A percentile compares a stretch with the other conserved stretches of the same genome.
Evolutionary conservation across 2,797 vertebrate species (phyloP).

Genomic region (Hephaestus fuliginosus): DNA sequence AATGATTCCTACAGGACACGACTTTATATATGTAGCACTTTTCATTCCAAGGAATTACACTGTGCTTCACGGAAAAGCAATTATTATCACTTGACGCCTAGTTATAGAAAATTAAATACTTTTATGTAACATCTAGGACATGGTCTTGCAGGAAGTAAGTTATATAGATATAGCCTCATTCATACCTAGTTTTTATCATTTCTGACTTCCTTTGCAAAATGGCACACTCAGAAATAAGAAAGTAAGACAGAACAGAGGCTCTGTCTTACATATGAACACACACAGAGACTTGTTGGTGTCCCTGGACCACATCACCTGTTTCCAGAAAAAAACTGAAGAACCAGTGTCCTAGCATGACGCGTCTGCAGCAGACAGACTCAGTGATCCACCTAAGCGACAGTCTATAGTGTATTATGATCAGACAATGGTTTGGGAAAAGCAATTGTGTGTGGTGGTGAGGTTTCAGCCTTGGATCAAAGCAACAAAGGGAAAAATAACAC

Average conservation of each 20-base stretch:
- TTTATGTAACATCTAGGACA: not conserved
- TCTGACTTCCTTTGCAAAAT: not conserved
- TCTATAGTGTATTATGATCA: constrained; percentile 43
- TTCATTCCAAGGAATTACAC: not conserved
- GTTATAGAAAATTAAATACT: not conserved
- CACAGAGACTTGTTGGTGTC: constrained; percentile 2
- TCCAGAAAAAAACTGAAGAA: constrained; percentile 36
- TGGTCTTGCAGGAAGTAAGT: not conserved
- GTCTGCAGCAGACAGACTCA: constrained; percentile 33
- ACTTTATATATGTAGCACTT: constrained; percentile 7
- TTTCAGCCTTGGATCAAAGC: constrained; percentile 63
- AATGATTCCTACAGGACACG: constrained; percentile 6
- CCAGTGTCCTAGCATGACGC: constrained; percentile 6
- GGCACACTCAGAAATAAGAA: not conserved
- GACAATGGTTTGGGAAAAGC: constrained; percentile 52
- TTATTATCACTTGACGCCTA: not conserved
- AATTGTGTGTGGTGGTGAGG: constrained; percentile 44
- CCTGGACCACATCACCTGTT: constrained; percentile 36
- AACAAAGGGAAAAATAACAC: constrained; percentile 49
- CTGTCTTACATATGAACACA: not conserved
- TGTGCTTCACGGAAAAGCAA: not conserved
- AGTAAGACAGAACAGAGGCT: not conserved
- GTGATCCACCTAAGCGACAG: constrained; percentile 41
- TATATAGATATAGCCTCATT: not conserved
- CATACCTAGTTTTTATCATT: not conserved